Conservation (phyloP, 2,888 invertebrate species). For the Eledona agricola region DNA sequence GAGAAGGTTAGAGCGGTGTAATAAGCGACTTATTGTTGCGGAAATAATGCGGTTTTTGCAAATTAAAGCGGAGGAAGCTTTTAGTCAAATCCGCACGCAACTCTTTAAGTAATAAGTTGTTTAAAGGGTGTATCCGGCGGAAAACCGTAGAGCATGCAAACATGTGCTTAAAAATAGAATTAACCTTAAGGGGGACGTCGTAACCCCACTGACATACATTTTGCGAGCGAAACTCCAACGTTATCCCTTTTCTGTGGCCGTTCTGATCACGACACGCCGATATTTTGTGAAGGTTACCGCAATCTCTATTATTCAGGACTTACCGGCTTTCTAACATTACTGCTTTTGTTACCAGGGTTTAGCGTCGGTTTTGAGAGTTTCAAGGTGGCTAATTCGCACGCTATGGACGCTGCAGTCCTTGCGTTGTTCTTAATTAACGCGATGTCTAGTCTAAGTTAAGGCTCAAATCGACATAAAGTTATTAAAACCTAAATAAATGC, state of each 20-base stretch:
- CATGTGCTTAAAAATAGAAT: not conserved
- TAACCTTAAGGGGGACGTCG: not conserved
- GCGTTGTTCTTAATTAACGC: constrained; percentile 95
- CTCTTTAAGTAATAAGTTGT: constrained; percentile 16
- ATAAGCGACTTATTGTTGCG: not conserved
- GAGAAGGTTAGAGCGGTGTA: constrained; percentile 7
- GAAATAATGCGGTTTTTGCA: constrained; percentile 15
- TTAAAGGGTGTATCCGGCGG: too few relatives aligned
- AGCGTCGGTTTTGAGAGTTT: constrained; percentile 66
- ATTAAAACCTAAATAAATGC: too few relatives aligned
- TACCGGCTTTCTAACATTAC: too few relatives aligned
- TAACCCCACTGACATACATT: constrained; percentile 19
- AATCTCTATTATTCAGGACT: too few relatives aligned
- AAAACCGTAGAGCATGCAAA: constrained; percentile 3
- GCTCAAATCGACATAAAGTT: too few relatives aligned
- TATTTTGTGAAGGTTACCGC: constrained; percentile 7
- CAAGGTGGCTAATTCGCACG: too few relatives aligned
- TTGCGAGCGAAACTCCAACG: constrained; percentile 5
- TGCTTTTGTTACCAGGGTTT: too few relatives aligned
- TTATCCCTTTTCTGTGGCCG: constrained; percentile 11
- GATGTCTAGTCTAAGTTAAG: constrained; percentile 70
- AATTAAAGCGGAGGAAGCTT: constrained; percentile 21
- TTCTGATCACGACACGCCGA: constrained; percentile 10
- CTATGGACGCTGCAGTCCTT: constrained; percentile 80
- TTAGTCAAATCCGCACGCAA: constrained; percentile 25